Percentiles rank a stretch among this genome's conserved stretches.
Evolutionary conservation across 92 coral and sea anemone species (phyloP).

Genomic region (Isaurus tuberculatus): DNA sequence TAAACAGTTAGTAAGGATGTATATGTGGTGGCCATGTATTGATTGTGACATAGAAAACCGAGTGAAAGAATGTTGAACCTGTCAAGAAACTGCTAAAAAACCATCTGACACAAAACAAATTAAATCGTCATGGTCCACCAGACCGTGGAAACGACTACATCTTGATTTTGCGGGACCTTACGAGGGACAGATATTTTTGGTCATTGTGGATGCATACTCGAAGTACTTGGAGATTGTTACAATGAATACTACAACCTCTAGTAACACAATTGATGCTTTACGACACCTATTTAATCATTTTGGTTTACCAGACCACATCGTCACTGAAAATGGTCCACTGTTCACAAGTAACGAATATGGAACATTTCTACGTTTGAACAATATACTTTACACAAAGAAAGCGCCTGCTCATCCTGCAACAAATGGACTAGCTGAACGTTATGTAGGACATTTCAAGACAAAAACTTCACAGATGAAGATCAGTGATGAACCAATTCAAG

Average conservation of each 20-base stretch:
- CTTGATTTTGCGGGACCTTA: conserved; percentile 2
- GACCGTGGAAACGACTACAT: background rate
- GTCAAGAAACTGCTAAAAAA: conserved; percentile 51
- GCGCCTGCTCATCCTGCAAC: conserved; percentile 6
- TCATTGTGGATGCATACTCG: background rate
- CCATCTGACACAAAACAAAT: conserved; percentile 34
- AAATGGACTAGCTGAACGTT: background rate
- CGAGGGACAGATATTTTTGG: background rate
- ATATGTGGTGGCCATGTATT: conserved; percentile 40
- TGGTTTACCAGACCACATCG: conserved; percentile 17
- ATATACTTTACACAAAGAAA: background rate
- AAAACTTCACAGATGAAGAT: conserved; percentile 25
- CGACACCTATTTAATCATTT: background rate
- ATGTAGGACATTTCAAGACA: conserved; percentile 34
- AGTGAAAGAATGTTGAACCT: conserved; percentile 35
- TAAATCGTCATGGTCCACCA: background rate
- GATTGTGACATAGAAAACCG: conserved; percentile 35
- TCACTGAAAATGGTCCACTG: conserved; percentile 11
- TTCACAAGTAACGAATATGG: conserved; percentile 1
- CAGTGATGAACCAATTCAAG: conserved; percentile 43
- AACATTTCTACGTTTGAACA: background rate
- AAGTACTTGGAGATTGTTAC: conserved; percentile 16
- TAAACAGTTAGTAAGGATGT: too few relatives aligned
- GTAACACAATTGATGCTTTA: background rate
- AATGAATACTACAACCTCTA: background rate